Evolutionary conservation across 2,888 invertebrate genomes (phyloP), one percentile per base, ranked within the genome.

Genomic region (Drosophila mimetica): DNA sequence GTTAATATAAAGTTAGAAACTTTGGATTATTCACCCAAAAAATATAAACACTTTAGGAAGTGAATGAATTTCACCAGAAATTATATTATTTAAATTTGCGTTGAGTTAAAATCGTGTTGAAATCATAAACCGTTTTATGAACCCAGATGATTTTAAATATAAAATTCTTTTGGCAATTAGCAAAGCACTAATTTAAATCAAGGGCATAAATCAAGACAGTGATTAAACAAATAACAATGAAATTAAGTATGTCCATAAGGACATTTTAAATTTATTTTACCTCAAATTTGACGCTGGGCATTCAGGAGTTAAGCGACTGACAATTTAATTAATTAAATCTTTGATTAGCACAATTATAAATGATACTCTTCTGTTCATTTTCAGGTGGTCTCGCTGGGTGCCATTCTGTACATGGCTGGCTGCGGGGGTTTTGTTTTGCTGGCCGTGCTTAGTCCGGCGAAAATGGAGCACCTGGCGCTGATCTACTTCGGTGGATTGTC

Each of bases 401-500:
- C 96, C 65, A 93, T 97, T 78, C 93, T 98, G 11, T 98, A 98
- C 89, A 93, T 96, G 77, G 94, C 96, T 60, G 98, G 98, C 46
- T 98, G 97, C 91, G 92, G 95, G 16, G 96, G 96, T 57, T 97
- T 97, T 90, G 94, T 97, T 47, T 92, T 95, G 9, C 91, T 97
- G 61, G 94, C 95, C 0, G 93, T 94, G 67, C 93, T 97, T 64
- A 98, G 98, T 54, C 97, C 97, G 11, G 98, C 98, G 0, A 95
- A 96, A 91, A 96, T 98, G 96, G 98, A 98, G 91, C 98, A 98
- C 91, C 93, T 98, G 79, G 98, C 98, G 6, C 92, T 98, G 47
- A 96, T 98, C 1, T 98, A 98, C 91, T 98, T 98, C 92, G 98
- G 98, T 59, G 98, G 98, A 1, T 92, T 98, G 57, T 98, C 98